Evolutionary conservation across 2,888 invertebrate species (phyloP), one percentile per base, ranked within the genome.

Genomic region (Latrodectus hesperus): DNA sequence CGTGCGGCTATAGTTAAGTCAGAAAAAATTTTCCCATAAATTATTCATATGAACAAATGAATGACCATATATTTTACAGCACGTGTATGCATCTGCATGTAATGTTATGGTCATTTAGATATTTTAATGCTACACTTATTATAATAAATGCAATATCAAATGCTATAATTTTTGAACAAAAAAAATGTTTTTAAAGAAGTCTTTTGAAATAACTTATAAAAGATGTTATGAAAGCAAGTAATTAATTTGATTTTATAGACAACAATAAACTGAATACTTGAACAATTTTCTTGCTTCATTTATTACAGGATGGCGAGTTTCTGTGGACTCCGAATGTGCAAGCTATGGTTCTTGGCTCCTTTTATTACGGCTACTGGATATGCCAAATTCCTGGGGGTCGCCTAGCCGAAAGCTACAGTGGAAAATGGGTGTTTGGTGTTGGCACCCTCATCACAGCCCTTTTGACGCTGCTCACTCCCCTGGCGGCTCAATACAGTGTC

Each of bases 301-400:
- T 64, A 26, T 60, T 60, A 2, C 65, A 81, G 81, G 60, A 81
- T 16, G 81, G 81, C 14, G 81, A 81, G 11, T 81, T 73, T 38
- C 16, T 91, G 0, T 97, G 97, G 97, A 95, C 95, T 90, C 94
- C 95, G 0, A 94, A 94, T 91, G 94, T 95, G 68, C 96, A 95
- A 92, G 97, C 97, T 0, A 93, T 96, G 77, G 94, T 97, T 49
- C 92, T 97, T 78, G 96, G 96, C 91, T 96, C 96, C 0, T 97
- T 97, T 93, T 97, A 97, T 93, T 97, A 96, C 91, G 97, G 97
- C 0, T 97, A 97, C 92, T 94, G 97, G 84, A 92, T 96, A 87
- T 97, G 97, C 0, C 97, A 96, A 92, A 93, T 97, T 60, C 94
- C 95, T 0, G 97, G 97, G 0, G 97, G 97, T 75, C 96, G 95